These are phyloP conservation scores for Centropus bengalensis DNA, from an alignment of 2,113 vertebrate species.

Conservation along the genomic window DNA sequence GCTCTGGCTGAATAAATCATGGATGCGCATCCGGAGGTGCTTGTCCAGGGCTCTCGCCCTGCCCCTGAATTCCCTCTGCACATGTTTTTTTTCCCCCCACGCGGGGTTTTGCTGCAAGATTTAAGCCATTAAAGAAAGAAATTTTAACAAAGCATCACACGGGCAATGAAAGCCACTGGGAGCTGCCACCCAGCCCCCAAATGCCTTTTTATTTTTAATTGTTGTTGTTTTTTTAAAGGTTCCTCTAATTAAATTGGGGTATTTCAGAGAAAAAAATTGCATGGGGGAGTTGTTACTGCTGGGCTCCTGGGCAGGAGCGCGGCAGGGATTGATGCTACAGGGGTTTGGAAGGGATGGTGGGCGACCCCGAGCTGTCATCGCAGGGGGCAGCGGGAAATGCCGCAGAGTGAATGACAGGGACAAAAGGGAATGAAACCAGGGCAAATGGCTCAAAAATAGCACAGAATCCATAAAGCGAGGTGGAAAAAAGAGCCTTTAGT, in stretches of 20 bases:
- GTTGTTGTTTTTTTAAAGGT: neutral
- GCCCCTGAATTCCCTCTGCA: constrained; percentile 75
- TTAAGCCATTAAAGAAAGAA: neutral
- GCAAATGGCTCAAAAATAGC: neutral
- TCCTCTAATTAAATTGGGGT: neutral
- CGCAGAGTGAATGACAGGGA: rapidly evolving
- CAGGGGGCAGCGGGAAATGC: neutral
- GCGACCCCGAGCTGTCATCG: neutral
- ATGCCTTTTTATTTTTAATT: too few relatives aligned
- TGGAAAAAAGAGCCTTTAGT: neutral
- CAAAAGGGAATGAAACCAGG: neutral
- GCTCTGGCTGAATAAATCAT: constrained; percentile 82
- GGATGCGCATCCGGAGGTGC: constrained; percentile 78
- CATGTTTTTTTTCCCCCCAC: constrained; percentile 63
- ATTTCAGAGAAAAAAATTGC: neutral
- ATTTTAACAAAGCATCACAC: neutral
- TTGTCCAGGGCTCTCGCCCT: constrained; percentile 76
- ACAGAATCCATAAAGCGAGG: neutral
- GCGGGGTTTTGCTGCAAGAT: constrained; percentile 1
- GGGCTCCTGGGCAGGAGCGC: neutral
- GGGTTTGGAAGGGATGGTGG: neutral
- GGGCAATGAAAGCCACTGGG: neutral
- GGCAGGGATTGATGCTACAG: neutral
- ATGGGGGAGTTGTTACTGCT: neutral
- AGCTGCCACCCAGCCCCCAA: neutral